These are phyloP conservation scores for Pitangus sulphuratus DNA, from an alignment of 2,797 vertebrate species.

Conservation along the genomic window DNA sequence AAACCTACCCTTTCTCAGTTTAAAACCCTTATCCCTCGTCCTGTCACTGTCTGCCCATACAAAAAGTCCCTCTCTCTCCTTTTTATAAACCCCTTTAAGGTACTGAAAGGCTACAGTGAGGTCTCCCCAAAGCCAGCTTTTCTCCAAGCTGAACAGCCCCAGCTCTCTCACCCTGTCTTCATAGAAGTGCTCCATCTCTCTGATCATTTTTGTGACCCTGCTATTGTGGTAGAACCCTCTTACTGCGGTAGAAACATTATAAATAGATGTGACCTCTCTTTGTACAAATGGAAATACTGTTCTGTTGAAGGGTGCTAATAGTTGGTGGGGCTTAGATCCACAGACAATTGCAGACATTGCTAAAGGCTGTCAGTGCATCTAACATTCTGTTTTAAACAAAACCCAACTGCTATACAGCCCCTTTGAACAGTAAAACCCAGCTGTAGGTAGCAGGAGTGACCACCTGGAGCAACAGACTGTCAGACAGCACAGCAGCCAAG, in stretches of 20 bases:
- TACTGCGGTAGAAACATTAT: background rate
- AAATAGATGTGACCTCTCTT: conserved; percentile 1
- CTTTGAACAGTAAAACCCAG: background rate
- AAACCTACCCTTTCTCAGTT: background rate
- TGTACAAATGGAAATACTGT: background rate
- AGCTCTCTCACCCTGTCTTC: background rate
- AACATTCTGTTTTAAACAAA: background rate
- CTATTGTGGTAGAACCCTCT: background rate
- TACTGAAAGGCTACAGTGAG: background rate
- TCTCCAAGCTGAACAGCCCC: background rate
- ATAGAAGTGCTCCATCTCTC: background rate
- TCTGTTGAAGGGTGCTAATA: conserved; percentile 7
- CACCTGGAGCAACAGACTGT: background rate
- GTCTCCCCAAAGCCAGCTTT: background rate
- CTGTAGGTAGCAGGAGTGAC: background rate
- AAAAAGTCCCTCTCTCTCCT: background rate
- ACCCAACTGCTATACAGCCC: background rate
- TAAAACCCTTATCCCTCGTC: background rate
- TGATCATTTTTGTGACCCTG: background rate
- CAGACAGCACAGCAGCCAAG: background rate
- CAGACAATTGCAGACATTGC: background rate
- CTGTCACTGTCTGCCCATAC: background rate
- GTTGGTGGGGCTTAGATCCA: background rate
- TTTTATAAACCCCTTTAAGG: background rate
- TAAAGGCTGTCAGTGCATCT: background rate